These are phyloP conservation scores for Baccha elongata DNA, from an alignment of 2,888 invertebrate species.

Conservation along the genomic window DNA sequence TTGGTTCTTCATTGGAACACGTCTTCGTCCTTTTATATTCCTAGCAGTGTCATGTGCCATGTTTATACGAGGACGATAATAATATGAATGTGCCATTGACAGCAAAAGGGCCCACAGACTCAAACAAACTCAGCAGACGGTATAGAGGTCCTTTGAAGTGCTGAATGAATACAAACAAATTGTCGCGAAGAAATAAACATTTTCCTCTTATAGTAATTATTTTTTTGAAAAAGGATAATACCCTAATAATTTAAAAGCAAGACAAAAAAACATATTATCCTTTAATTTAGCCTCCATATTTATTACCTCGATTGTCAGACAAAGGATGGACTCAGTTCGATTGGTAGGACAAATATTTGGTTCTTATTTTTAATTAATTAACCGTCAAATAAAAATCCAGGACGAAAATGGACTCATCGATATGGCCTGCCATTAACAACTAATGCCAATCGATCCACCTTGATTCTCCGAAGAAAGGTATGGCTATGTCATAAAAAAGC, in stretches of 20 bases:
- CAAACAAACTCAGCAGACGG: conserved; percentile 26
- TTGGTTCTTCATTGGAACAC: conserved; percentile 28
- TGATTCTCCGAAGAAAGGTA: conserved; percentile 67
- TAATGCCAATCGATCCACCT: conserved; percentile 66
- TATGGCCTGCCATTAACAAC: conserved; percentile 57
- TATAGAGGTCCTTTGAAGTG: conserved; percentile 60
- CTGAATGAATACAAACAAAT: too few relatives aligned
- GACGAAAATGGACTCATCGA: conserved; percentile 42
- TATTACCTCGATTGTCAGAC: conserved; percentile 41
- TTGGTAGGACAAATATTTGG: conserved; percentile 51
- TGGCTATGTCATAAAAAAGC: conserved; percentile 54
- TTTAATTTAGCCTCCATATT: conserved; percentile 9
- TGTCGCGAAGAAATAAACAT: conserved; percentile 17
- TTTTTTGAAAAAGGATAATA: conserved; percentile 42
- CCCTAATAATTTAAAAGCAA: conserved; percentile 4
- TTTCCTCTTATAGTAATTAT: conserved; percentile 66
- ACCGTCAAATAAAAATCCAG: conserved; percentile 55
- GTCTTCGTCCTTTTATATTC: conserved; percentile 45
- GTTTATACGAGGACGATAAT: conserved; percentile 46
- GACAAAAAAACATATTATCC: conserved; percentile 12
- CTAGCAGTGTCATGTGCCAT: conserved; percentile 36
- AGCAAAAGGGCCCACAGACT: conserved; percentile 42
- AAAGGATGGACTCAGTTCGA: conserved; percentile 27
- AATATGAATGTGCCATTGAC: conserved; percentile 46
- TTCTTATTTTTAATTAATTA: conserved; percentile 64